Evolutionary conservation across 1,140 invertebrate genomes (phyloP).

Genomic region (Euborellia annulipes): DNA sequence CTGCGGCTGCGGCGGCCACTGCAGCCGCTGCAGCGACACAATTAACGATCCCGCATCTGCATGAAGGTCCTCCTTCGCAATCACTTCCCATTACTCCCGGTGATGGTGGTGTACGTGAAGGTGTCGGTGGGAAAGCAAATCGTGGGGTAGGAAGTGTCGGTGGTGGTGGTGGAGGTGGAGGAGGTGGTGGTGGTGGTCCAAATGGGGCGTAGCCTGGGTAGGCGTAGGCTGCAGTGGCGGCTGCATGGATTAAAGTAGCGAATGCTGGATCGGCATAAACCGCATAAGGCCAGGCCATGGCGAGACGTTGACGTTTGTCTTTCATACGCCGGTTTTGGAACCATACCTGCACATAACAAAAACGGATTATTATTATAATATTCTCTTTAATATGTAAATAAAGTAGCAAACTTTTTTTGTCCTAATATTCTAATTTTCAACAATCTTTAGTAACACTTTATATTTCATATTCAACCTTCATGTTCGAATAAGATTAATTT

Average conservation of each 20-base stretch:
- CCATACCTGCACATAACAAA: slow-evolving; percentile 66
- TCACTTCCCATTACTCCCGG: slow-evolving; percentile 21
- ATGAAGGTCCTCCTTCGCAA: slow-evolving; percentile 25
- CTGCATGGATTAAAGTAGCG: slow-evolving; percentile 79
- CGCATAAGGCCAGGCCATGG: slow-evolving; percentile 86
- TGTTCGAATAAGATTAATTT: too few species aligned
- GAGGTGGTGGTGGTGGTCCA: slow-evolving; percentile 15
- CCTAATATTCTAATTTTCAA: too few species aligned
- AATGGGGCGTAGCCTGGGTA: slow-evolving; percentile 19
- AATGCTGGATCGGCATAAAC: slow-evolving; percentile 85
- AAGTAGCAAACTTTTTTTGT: too few species aligned
- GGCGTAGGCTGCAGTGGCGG: slow-evolving; percentile 41
- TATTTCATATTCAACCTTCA: too few species aligned
- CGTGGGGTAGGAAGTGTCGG: slow-evolving; percentile 7
- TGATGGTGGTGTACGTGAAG: slow-evolving; percentile 15
- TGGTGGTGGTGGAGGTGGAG: slow-evolving; percentile 15
- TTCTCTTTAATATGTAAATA: too few species aligned
- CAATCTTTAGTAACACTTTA: too few species aligned
- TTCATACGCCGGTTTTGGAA: slow-evolving; percentile 99
- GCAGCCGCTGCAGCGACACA: slow-evolving; percentile 13
- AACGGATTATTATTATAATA: too few species aligned
- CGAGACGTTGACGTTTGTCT: slow-evolving; percentile 86
- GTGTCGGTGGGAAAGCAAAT: slow-evolving; percentile 1
- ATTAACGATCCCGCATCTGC: slow-evolving; percentile 21
- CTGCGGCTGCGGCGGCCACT: slow-evolving; percentile 4